Evolutionary conservation across 1,140 invertebrate genomes (phyloP).

Genomic region (Orius insidiosus): DNA sequence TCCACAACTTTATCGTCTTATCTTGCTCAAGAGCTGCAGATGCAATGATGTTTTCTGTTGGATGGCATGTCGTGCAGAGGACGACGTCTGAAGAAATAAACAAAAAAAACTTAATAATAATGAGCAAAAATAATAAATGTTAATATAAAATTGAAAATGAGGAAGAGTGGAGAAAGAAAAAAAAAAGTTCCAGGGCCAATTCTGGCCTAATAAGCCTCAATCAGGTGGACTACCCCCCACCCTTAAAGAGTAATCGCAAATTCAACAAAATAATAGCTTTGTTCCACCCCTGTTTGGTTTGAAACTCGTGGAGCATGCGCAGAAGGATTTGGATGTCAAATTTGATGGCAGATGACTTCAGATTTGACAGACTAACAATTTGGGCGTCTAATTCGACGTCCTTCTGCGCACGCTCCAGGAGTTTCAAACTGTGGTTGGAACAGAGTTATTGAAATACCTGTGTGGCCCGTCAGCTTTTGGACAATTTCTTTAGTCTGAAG

Average conservation of each 20-base stretch:
- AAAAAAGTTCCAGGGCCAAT: conserved; percentile 8
- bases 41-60: conserved; percentile 97
- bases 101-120: conserved; percentile 8
- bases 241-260: too few species aligned
- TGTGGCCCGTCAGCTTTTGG: conserved; percentile 91
- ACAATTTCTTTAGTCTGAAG: conserved; percentile 98
- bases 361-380: too few species aligned
- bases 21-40: conserved; percentile 97
- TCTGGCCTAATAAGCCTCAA: conserved; percentile 6
- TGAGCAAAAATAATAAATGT: too few species aligned
- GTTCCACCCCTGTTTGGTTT: too few species aligned
- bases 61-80: conserved; percentile 94
- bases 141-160: neutral
- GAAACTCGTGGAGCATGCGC: too few species aligned
- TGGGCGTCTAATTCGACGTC: too few species aligned
- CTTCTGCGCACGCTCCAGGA: too few species aligned
- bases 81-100: conserved; percentile 67
- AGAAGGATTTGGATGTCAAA: too few species aligned
- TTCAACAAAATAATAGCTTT: too few species aligned
- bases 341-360: too few species aligned
- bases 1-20: conserved; percentile 98
- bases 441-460: conserved; percentile 36
- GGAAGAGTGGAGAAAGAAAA: neutral
- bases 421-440: too few species aligned
- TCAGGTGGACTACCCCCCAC: neutral